Evolutionary conservation across 1,140 invertebrate genomes (phyloP), one percentile per base, ranked within the genome.

Genomic region (Archegozetes longisetosus): DNA sequence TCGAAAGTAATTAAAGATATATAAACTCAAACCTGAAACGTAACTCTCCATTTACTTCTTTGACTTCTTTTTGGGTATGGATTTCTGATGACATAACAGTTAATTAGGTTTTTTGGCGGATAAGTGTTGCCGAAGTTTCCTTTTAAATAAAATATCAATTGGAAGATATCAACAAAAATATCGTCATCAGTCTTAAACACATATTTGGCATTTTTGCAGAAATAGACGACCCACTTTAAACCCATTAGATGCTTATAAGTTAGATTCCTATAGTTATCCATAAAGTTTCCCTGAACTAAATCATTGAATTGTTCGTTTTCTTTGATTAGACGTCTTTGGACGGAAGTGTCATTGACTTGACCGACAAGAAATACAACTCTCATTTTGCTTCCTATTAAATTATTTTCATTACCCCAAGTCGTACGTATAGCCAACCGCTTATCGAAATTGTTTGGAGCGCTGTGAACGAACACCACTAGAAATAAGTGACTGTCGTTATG

Each of bases 121-220:
- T 20, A 25, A 12, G 58, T 24, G 22, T 51, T 23, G 14, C 65
- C 63, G 55, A 64, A 63, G 2, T 29, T 47, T 1, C 62, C 62
- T 40, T 69, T 76, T 6, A 88, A 67, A 71, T 83, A 82, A 59
- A 78, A 74, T 23, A 80, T 62, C 64, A 88, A 70, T 28, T 75
- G 76, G 60, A 78, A 75, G 48, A 88, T 67, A 72, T 89, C 83
- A 23, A 88, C 76, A 27, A 86, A 80, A 56, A 84, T 84, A 69
- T 92, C 88, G 72, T 92, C 87, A 69, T 93, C 88, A 68, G 86
- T 81, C 78, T 93, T 93, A 4, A 92, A 76, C 20, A 91, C 77
- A 67, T 79, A 85, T 61, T 80, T 73, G 1, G 79, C 76, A 79
- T 78, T 71, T 86, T 82, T 50, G 86, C 82, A 62, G 24, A 77